Evolutionary conservation across 2,113 vertebrate genomes (phyloP), one percentile per base, ranked within the genome.

Genomic region (Hyperoodon ampullatus): DNA sequence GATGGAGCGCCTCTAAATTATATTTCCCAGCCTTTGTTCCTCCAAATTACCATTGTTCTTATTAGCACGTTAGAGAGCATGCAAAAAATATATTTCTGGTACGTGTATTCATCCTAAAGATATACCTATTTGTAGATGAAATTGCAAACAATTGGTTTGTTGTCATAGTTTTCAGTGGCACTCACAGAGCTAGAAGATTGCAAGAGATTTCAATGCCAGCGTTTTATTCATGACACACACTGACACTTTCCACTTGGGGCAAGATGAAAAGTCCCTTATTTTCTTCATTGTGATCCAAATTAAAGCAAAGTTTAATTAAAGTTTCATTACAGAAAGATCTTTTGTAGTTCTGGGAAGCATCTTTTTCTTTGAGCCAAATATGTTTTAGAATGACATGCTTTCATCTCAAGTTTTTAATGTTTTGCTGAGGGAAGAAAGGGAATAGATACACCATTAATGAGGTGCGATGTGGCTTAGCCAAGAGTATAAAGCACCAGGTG

Each of bases 231-330:
- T 7, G 4, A 55, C 75, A 94, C 63, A 88, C 42, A 87, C 70
- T 35, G 65, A 78, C 74, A 47, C 18, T 92, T 96, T 89, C 92
- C 86, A 85, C 71, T 72, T 81, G 92, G 88, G 92, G 61, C 77
- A 71, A 97, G 96, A 98, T 95, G 90, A 97, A 96, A 97, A 94
- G 87, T 93, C 58, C 77, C 70, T 86, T 95, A 93, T 96, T 98
- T 97, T 90, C 71, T 97, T 93, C 95, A 92, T 97, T 98, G 60
- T 96, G 72, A 96, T 96, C 97, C 82, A 97, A 42, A 55, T 96
- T 94, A 83, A 96, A 97, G 95, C 87, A 68, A 97, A 58, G 33
- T 94, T 96, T 97, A 97, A 98, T 98, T 98, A 97, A 98, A 98
- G 90, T 97, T 96, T 97, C 23, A 98, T 98, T 97, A 96, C 53